phyloP scores from a whole-genome alignment of 2,797 vertebrate genomes.

The Gymnothorax reevesii region DNA sequence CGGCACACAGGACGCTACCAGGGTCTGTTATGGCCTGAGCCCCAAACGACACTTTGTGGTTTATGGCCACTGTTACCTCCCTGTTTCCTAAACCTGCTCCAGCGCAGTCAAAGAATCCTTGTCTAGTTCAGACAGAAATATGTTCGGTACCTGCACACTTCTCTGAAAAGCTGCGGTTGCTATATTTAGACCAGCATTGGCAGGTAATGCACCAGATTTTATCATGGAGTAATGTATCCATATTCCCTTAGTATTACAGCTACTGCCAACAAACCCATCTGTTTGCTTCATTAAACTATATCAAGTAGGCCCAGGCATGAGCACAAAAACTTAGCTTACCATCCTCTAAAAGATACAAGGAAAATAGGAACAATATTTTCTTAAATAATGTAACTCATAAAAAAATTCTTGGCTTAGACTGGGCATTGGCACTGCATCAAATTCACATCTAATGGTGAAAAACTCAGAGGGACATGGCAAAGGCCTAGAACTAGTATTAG shows the following conservation, averaged over 20 bases:
- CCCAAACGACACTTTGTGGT: background rate
- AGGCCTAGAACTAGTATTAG: background rate
- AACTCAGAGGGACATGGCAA: background rate
- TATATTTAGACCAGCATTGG: background rate
- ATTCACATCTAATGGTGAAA: constrained; percentile 20
- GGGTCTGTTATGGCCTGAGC: background rate
- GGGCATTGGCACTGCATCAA: constrained; percentile 5
- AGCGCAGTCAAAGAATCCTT: background rate
- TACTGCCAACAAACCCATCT: background rate
- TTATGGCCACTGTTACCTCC: background rate
- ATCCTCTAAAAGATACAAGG: background rate
- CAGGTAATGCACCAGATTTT: background rate
- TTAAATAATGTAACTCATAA: constrained; percentile 2
- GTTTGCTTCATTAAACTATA: background rate
- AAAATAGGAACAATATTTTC: constrained; percentile 4
- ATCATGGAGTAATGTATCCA: background rate
- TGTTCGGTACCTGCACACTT: background rate
- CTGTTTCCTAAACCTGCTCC: constrained; percentile 11
- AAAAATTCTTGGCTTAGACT: background rate
- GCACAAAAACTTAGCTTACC: background rate
- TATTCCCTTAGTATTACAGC: background rate
- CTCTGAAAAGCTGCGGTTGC: background rate
- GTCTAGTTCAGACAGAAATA: background rate
- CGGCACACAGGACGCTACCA: constrained; percentile 6
- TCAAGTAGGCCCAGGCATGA: background rate